Base-by-base conservation (phyloP, 2,113 vertebrate species). In the Lagopus leucura region DNA sequence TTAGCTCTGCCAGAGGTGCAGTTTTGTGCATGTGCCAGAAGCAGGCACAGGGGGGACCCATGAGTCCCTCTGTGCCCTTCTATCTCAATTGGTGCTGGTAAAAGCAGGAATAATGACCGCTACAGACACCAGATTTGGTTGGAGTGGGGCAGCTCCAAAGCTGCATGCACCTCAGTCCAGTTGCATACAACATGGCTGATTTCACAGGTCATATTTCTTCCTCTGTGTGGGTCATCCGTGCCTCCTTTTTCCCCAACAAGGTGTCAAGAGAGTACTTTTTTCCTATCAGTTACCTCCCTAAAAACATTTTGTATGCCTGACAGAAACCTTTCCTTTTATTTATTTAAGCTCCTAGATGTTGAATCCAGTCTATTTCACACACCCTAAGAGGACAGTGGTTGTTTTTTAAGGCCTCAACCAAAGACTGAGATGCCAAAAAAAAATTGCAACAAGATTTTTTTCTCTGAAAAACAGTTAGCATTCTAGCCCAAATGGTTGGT, bases 381-480 rank as follows among this genome's bases (percentile, higher is more conserved):
- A 66, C 2, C 6, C 40, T 22, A n/a, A 38, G 38, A 4, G 6
- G 67, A 43, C 20, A 85, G 6, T 50, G 27, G 17, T 7, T 47
- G 42, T 1, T 92, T 71, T 71, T 30, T 71, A 8, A 88, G 20
- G 67, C 11, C 34, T 88, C 42, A 21, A 21, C 11, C 21, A 18
- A 28, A 61, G 34, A 47, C 1, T 1, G 11, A n/a, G 28, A 69
- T 52, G 22, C 15, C 42, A 74, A 43, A n/a, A 55, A 67, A 67
- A 81, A 47, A 82, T 11, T 30, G 47, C 58, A 65, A 11, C 11
- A 21, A 69, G 5, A 21, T 3, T 17, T 30, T 30, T 57, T 21
- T 11, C 52, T 15, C 18, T 9, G 11, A 63, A 0, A 16, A 42
- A 5, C 3, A 17, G 5, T 48, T 5, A 18, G 24, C 1, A 1